phyloP scores from a whole-genome alignment of 2,113 vertebrate genomes.

The Ptyas mucosa region DNA sequence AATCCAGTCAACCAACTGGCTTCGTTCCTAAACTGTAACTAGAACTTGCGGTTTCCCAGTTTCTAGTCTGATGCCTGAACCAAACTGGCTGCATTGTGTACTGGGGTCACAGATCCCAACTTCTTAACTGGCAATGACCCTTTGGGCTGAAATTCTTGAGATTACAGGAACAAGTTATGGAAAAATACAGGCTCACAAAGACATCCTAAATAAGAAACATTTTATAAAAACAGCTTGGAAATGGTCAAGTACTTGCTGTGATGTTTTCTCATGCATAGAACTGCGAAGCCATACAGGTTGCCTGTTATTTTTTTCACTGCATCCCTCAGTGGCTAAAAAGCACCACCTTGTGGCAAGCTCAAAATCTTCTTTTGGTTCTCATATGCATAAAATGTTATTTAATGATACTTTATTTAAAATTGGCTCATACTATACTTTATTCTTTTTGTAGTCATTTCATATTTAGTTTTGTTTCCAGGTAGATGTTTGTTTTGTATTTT shows the following conservation, averaged over 20 bases:
- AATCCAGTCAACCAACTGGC: too few relatives aligned
- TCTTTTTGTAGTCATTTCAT: neutral
- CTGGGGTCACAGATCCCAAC: neutral
- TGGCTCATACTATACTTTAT: neutral
- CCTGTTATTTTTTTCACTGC: neutral
- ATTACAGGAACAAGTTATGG: neutral
- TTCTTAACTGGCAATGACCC: neutral
- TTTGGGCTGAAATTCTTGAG: neutral
- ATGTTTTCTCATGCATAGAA: neutral
- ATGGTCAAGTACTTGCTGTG: neutral
- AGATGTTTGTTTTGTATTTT: neutral
- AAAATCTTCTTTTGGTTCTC: neutral
- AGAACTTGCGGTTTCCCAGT: too few relatives aligned
- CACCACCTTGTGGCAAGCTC: slow-evolving; percentile 7
- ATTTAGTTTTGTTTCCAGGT: neutral
- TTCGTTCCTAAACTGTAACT: too few relatives aligned
- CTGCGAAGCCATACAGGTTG: neutral
- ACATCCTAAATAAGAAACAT: neutral
- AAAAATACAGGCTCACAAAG: neutral
- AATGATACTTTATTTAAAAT: neutral
- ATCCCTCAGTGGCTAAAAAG: neutral
- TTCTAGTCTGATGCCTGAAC: too few relatives aligned
- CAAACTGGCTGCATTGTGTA: neutral
- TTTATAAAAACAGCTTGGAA: neutral
- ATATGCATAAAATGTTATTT: neutral